phyloP scores from a whole-genome alignment of 1,140 invertebrate genomes.

The Marisa cornuarietis region DNA sequence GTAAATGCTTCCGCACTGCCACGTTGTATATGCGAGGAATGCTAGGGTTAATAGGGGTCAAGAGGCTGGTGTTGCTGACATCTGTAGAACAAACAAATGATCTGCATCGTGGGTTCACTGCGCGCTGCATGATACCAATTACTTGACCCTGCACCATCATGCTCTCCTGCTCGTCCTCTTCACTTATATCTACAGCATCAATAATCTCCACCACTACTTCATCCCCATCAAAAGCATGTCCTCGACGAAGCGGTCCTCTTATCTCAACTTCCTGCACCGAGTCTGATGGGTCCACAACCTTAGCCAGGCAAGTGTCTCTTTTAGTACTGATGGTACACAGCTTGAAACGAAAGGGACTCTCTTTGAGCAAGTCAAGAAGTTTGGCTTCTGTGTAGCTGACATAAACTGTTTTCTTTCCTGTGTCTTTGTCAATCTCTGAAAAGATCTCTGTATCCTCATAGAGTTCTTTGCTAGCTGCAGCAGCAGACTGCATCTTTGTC shows the following conservation, averaged over 20 bases:
- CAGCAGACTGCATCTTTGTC: constrained; percentile 16
- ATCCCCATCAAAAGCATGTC: constrained; percentile 53
- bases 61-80: constrained; percentile 47
- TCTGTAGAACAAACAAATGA: constrained; percentile 57
- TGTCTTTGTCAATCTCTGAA: constrained; percentile 11
- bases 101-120: constrained; percentile 41
- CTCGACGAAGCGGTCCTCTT: constrained; percentile 42
- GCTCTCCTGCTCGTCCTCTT: constrained; percentile 7
- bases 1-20: constrained; percentile 26
- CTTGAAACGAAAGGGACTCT: constrained; percentile 26
- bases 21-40: constrained; percentile 53
- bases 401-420: background rate
- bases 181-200: background rate
- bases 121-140: constrained; percentile 51
- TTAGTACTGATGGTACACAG: constrained; percentile 22
- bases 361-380: constrained; percentile 25
- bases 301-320: background rate
- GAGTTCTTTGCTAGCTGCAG: constrained; percentile 3
- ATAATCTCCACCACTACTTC: constrained; percentile 55
- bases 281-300: constrained; percentile 12
- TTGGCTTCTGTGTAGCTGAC: constrained; percentile 29
- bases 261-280: constrained; percentile 40
- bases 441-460: constrained; percentile 31
- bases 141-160: constrained; percentile 43
- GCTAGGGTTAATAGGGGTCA: constrained; percentile 55